Conservation (phyloP, 2,888 invertebrate genomes). For the Byasa hedistus region DNA sequence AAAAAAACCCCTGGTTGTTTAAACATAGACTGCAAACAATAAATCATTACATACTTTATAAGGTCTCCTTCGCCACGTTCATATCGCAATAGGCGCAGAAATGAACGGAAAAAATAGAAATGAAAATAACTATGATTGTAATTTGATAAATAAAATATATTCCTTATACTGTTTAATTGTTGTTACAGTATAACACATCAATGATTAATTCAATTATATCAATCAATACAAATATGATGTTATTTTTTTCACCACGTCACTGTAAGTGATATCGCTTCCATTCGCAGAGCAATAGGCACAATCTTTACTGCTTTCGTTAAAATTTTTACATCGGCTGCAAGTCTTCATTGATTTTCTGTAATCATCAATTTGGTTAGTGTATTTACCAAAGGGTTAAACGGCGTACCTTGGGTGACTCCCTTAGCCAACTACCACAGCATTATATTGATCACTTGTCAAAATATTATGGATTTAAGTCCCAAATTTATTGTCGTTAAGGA, state of each 20-base stretch:
- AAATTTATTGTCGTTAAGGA: no score
- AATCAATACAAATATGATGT: conserved; percentile 25
- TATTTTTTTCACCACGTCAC: conserved; percentile 25
- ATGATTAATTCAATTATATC: not conserved
- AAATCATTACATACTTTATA: no score
- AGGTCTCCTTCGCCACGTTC: no score
- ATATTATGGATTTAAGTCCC: no score
- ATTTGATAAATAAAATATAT: not conserved
- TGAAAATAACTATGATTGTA: not conserved
- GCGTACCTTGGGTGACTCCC: no score
- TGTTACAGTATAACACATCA: not conserved
- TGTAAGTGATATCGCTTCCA: conserved; percentile 11
- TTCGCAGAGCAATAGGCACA: conserved; percentile 7
- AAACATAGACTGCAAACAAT: no score
- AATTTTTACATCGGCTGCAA: conserved; percentile 21
- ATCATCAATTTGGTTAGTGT: not conserved
- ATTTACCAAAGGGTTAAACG: no score
- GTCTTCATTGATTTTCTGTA: not conserved
- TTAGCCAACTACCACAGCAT: no score
- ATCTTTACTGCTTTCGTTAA: conserved; percentile 5
- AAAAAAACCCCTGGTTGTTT: no score
- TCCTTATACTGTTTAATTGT: not conserved
- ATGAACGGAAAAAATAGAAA: not conserved
- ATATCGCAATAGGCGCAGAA: no score
- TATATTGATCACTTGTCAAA: no score